Evolutionary conservation across 2,113 vertebrate genomes (phyloP), one percentile per base, ranked within the genome.

Genomic region (Misgurnus mizolepis): DNA sequence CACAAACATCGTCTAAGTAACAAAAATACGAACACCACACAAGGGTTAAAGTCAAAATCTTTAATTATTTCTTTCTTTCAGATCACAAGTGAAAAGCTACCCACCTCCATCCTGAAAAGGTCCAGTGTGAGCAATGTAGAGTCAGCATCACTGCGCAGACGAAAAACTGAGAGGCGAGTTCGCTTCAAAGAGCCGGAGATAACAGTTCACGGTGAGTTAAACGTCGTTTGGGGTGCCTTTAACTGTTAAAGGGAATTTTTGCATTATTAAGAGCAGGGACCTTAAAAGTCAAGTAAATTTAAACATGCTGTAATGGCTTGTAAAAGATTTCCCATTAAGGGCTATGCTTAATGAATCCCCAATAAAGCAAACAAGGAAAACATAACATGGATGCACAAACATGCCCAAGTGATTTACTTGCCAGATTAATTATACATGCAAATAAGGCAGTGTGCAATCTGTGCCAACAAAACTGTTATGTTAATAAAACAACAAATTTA

Each of bases 111-210:
- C 87, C 88, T 98, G 78, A 95, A 92, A 87, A 94, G 91, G 86
- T 86, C 86, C 40, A 81, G 79, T 6, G 81, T 85, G 64, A 83
- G 73, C 64, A 78, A 78, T 22, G 84, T 62, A 0, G 88, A 89
- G 58, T 70, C 85, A 1, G 88, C 90, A 50, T 72, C 79, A 5
- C 85, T 61, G 39, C 86, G 91, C 81, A 92, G 91, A 15, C 85
- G 80, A 79, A 95, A 90, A 91, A 83, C 90, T 2, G 90, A 93
- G 69, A 90, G 95, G 81, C 93, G 89, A 15, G 97, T 99, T 89
- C 93, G 91, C 68, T 99, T 99, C 91, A 92, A 88, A 64, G 95
- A 98, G 85, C 95, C 95, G 15, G 95, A 95, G 85, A 95, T 89
- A 68, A 92, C 91, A 15, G 87, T 95, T 78, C 90, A 95, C 67